A percentile compares a stretch with the other conserved stretches of the same genome.
These are phyloP conservation scores for Corythucha ciliata DNA, from an alignment of 2,888 invertebrate genomes.

Conservation along the genomic window DNA sequence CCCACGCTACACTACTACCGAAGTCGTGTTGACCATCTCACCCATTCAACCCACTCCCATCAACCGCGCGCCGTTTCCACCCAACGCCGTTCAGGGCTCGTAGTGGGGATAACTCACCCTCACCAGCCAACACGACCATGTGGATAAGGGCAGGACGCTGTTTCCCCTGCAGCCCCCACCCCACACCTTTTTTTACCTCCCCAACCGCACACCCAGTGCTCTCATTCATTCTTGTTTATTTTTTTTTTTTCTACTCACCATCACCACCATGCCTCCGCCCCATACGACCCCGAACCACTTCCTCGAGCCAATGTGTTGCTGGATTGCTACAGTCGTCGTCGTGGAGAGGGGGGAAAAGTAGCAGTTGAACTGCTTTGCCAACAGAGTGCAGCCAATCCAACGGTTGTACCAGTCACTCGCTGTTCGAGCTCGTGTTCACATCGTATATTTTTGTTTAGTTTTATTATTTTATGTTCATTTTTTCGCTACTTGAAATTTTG, in stretches of 20 bases:
- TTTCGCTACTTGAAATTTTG: not conserved
- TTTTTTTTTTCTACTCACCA: too few relatives aligned
- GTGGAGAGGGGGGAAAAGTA: conserved; percentile 9
- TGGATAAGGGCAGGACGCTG: too few relatives aligned
- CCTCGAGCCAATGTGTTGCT: too few relatives aligned
- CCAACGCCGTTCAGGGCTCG: too few relatives aligned
- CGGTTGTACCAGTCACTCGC: conserved; percentile 25
- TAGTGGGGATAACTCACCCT: too few relatives aligned
- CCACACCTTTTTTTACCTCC: not conserved
- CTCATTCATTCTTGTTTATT: too few relatives aligned
- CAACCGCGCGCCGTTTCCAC: conserved; percentile 3
- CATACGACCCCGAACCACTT: too few relatives aligned
- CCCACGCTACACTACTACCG: too few relatives aligned
- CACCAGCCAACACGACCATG: too few relatives aligned
- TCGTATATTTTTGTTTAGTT: not conserved
- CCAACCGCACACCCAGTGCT: too few relatives aligned
- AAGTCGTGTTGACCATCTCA: conserved; percentile 11
- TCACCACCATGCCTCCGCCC: too few relatives aligned
- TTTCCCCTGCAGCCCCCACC: not conserved
- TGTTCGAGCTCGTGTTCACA: conserved; percentile 24
- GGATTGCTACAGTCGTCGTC: too few relatives aligned
- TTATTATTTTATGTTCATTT: not conserved
- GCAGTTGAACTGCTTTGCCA: conserved; percentile 19
- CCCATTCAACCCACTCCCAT: not conserved
- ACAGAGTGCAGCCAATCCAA: conserved; percentile 23